phyloP scores from a whole-genome alignment of 2,113 vertebrate genomes.

The Eretmodus cyanostictus region DNA sequence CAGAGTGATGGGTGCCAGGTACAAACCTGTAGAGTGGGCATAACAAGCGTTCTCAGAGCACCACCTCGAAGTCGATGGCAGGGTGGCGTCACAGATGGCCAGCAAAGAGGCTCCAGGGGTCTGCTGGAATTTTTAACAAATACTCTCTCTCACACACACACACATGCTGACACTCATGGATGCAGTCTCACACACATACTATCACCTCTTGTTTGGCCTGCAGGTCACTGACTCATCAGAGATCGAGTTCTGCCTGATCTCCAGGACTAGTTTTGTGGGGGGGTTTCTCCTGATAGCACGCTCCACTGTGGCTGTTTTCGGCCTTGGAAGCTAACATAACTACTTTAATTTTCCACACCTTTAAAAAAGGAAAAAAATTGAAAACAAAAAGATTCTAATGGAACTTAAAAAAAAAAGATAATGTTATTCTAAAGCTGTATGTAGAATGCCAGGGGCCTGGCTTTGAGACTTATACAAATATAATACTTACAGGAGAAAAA shows the following conservation, averaged over 20 bases:
- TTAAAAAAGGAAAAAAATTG: neutral
- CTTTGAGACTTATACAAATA: neutral
- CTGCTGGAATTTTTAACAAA: conserved; percentile 52
- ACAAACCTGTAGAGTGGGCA: conserved; percentile 19
- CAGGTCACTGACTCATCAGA: conserved; percentile 44
- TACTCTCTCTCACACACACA: neutral
- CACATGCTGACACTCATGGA: neutral
- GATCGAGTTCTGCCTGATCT: conserved; percentile 15
- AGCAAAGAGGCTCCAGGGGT: conserved; percentile 40
- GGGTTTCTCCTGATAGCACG: neutral
- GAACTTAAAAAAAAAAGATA: neutral
- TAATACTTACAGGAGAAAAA: neutral
- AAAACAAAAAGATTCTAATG: neutral
- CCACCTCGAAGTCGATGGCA: conserved; percentile 29
- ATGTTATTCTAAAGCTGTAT: neutral
- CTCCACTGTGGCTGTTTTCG: neutral
- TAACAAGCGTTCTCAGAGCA: conserved; percentile 28
- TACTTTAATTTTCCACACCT: neutral
- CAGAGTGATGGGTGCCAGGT: conserved; percentile 67
- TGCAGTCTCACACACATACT: neutral
- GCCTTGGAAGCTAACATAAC: neutral
- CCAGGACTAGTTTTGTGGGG: neutral
- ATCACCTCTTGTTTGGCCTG: conserved; percentile 21
- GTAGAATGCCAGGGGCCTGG: neutral
- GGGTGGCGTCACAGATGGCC: conserved; percentile 33